Evolutionary conservation across 2,113 vertebrate genomes (phyloP).

Genomic region (Corythaixoides concolor): DNA sequence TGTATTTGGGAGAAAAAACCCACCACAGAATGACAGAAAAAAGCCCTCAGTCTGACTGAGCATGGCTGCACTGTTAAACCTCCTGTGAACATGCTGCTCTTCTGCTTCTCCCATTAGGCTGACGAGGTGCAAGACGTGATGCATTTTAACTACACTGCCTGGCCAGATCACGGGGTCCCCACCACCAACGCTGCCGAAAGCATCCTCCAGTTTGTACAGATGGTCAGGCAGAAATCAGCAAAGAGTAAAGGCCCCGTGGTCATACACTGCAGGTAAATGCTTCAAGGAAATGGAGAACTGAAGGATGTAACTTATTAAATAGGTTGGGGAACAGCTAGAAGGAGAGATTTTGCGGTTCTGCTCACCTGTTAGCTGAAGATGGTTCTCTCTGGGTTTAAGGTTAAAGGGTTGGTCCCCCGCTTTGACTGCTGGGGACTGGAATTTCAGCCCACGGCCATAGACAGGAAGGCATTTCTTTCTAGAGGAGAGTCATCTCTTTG

Average conservation of each 20-base stretch:
- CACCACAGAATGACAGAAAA: neutral
- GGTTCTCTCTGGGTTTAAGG: neutral
- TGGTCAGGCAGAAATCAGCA: slow-evolving; percentile 88
- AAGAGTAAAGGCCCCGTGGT: slow-evolving; percentile 86
- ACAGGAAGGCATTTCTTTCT: neutral
- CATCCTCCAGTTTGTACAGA: slow-evolving; percentile 93
- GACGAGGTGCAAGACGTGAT: slow-evolving; percentile 89
- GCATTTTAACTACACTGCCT: slow-evolving; percentile 95
- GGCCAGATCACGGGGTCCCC: slow-evolving; percentile 96
- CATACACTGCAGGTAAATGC: slow-evolving; percentile 92
- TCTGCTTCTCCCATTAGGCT: slow-evolving; percentile 73
- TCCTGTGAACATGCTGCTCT: neutral
- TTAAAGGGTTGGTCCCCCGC: neutral
- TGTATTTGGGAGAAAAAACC: rapidly evolving
- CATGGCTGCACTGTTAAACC: neutral
- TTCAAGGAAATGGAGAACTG: neutral
- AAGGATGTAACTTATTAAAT: neutral
- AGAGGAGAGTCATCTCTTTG: neutral
- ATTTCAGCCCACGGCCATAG: neutral
- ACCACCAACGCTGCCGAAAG: slow-evolving; percentile 90
- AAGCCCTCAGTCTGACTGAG: neutral
- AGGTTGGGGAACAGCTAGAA: neutral
- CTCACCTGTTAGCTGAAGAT: neutral
- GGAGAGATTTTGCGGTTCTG: neutral
- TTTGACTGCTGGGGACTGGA: neutral